Conservation (phyloP, 92 coral and sea anemone species). For the Umimayanthus kanabou region DNA sequence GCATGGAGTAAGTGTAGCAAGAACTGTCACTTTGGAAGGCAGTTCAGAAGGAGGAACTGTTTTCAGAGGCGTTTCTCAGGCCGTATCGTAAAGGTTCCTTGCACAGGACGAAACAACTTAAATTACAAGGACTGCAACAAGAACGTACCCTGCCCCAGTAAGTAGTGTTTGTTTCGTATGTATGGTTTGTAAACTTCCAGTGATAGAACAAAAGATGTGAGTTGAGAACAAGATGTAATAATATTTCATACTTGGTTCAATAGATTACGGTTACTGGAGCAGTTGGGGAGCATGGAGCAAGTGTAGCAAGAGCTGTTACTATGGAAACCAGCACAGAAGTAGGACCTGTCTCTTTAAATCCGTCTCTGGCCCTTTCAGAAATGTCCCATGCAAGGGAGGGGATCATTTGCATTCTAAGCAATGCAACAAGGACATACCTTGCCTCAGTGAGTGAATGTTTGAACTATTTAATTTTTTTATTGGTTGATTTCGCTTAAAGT, state of each 20-base stretch:
- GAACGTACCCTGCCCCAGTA: background rate
- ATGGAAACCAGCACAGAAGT: background rate
- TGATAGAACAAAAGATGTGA: too few species aligned
- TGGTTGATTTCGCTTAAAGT: too few species aligned
- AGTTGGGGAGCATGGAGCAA: background rate
- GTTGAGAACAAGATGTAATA: too few species aligned
- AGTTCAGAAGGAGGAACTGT: background rate
- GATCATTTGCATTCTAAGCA: background rate
- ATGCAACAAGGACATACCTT: background rate
- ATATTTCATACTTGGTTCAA: too few species aligned
- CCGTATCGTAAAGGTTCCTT: background rate
- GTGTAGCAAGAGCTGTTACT: background rate
- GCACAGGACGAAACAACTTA: background rate
- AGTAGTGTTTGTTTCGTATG: too few species aligned
- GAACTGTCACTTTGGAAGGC: slow-evolving; percentile 14
- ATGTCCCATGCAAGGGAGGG: background rate
- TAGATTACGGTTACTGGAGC: background rate
- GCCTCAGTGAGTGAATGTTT: background rate
- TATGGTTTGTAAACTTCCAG: too few species aligned
- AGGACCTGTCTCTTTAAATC: background rate
- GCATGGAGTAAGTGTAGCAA: slow-evolving; percentile 21
- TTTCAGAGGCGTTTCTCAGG: background rate
- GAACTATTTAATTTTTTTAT: too few species aligned
- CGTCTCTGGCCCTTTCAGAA: background rate
- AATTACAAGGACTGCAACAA: background rate